Evolutionary conservation across 2,888 invertebrate genomes (phyloP), one percentile per base, ranked within the genome.

Genomic region (Oxyteleia sp.): DNA sequence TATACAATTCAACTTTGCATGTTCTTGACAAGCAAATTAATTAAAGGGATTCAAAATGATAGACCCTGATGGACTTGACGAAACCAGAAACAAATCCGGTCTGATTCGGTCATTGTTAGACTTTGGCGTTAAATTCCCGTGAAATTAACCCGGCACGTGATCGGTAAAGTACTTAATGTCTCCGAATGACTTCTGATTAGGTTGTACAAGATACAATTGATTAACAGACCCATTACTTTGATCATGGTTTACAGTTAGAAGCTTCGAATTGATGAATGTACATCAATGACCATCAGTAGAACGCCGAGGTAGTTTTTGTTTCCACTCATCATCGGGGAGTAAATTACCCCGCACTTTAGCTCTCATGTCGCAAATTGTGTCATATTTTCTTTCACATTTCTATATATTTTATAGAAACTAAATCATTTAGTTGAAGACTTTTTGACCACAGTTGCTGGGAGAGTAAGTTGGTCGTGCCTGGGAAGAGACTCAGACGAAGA

Each of bases 71-170:
- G 74, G 88, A 78, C 90, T 90, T 89, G 90, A 90, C n/a, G n/a
- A n/a, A 90, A 87, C 88, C 76, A 72, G 78, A 89, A 89, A 89
- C 90, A 90, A 92, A 91, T 92, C 90, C 88, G 81, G 82, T 85
- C 88, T 89, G 92, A 92, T 92, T 91, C 88, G 91, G 91, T 91
- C 90, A 92, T 91, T 92, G 91, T 91, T 88, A 82, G 86, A 84
- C 87, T 87, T 89, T 88, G 87, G 91, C 89, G 91, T 91, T 92
- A 92, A 92, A 93, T 91, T 90, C 88, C 91, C 92, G 92, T 93
- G 92, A 93, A 93, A 93, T 93, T 92, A 93, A 91, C 89, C 86
- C 86, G 87, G 78, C 90, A 89, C 90, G 90, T 89, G 89, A 91
- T 90, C 88, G 72, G 86, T 85, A 88, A 89, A 87, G 87, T 87